Percentiles rank a stretch among this genome's conserved stretches.
phyloP scores from a whole-genome alignment of 1,140 invertebrate genomes.

The Drusus annulatus region DNA sequence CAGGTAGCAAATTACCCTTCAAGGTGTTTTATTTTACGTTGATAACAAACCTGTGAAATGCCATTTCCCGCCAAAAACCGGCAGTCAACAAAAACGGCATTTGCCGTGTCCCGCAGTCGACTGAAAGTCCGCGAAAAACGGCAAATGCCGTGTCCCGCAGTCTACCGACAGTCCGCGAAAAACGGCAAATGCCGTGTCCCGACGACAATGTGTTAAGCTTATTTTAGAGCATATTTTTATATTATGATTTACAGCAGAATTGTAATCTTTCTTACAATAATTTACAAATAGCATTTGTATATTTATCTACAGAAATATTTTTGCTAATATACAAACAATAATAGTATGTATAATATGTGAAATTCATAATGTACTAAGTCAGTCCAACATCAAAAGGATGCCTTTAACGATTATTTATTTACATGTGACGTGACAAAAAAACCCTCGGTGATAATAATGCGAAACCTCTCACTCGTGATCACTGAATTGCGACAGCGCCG shows the following conservation, averaged over 20 bases:
- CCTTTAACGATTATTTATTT: conserved; percentile 51
- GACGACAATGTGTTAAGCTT: no score
- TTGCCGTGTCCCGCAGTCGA: no score
- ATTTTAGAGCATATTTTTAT: not conserved
- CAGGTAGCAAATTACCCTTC: no score
- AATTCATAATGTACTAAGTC: conserved; percentile 53
- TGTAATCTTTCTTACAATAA: conserved; percentile 27
- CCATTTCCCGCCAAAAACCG: no score
- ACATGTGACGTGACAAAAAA: conserved; percentile 51
- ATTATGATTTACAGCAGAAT: conserved; percentile 8
- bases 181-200: no score
- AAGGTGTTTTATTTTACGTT: no score
- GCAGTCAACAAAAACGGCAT: no score
- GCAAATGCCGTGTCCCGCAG: no score
- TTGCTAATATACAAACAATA: conserved; percentile 55
- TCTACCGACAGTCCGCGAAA: no score
- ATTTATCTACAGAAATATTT: conserved; percentile 59
- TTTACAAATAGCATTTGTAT: conserved; percentile 52
- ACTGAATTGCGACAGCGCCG: conserved; percentile 55
- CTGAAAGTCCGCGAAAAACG: no score
- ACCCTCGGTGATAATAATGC: conserved; percentile 39
- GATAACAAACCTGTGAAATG: no score
- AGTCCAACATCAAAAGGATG: conserved; percentile 58
- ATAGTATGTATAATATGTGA: conserved; percentile 47
- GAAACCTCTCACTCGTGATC: conserved; percentile 52